Base-by-base conservation (phyloP, 2,888 invertebrate genomes). In the Dyspetes luteomarginatus region DNA sequence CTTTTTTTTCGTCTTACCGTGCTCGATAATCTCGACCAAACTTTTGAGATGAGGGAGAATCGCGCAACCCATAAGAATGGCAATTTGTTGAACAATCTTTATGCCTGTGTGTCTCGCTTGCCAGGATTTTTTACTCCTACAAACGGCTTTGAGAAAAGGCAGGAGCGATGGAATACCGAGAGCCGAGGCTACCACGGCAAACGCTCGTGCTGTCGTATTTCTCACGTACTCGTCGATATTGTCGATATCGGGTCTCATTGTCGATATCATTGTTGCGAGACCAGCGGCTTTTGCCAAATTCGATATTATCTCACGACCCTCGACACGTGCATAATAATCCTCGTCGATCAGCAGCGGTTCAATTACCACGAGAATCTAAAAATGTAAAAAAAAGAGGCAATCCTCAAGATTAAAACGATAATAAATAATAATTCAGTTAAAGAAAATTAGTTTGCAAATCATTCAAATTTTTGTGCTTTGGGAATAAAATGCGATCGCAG, bases 221-320 rank as follows among this genome's bases (percentile, higher is more conserved):
- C 99, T 95, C 45, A 99, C 99, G 90, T 99, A 99, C 93, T 99
- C 99, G 92, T 99, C 99, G 88, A 99, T 99, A 91, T 99, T 99
- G 93, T 99, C 99, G 88, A 99, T 99, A 93, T 99, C 99, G 0
- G 99, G 99, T 91, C 99, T 94, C 99, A 99, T 99, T 0, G 99
- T 99, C 3, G 99, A 99, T 89, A 99, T 99, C 99, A 99, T 99
- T 12, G 99, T 99, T 2, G 99, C 99, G 73, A 99, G 93, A 74
- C 99, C 99, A 2, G 99, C 99, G 0, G 99, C 99, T 93, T 99
- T 99, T 0, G 99, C 99, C 90, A 99, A 93, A 93, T 99, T 99
- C 0, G 98, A 99, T 90, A 99, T 99, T 87, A 99, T 99, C 93
- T 99, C 99, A 89, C 99, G 95, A 85, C 99, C 99, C 93, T 99